Percentiles rank a stretch among this genome's conserved stretches.
Conservation (phyloP, 2,113 vertebrate species). For the Pygoscelis adeliae region DNA sequence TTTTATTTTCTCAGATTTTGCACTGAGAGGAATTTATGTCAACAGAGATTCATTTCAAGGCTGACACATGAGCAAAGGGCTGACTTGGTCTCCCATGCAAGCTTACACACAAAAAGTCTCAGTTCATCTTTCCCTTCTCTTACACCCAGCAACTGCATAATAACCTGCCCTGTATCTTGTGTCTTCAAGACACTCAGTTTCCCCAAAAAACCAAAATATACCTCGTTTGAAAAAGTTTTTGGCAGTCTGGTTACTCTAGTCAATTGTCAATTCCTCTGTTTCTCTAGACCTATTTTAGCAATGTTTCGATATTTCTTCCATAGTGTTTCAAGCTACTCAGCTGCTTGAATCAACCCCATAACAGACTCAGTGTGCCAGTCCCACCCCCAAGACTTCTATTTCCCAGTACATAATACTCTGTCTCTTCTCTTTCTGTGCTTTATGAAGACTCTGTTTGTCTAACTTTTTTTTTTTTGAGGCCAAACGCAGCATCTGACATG, state of each 20-base stretch:
- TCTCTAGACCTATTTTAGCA: neutral
- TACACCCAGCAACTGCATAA: neutral
- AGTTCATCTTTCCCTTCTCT: neutral
- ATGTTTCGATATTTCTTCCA: neutral
- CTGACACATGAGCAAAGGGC: neutral
- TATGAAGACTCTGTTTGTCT: neutral
- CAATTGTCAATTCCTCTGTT: neutral
- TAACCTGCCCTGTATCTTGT: neutral
- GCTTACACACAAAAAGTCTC: neutral
- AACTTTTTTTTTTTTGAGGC: neutral
- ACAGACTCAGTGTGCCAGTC: neutral
- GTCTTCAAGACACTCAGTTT: neutral
- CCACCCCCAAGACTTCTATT: neutral
- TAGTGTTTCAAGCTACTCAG: neutral
- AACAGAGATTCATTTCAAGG: neutral
- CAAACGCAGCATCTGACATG: neutral
- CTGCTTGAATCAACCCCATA: neutral
- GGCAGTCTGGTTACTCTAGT: neutral
- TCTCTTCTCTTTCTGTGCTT: neutral
- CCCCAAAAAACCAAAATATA: neutral
- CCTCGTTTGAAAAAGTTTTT: neutral
- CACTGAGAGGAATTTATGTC: neutral
- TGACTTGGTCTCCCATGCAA: neutral
- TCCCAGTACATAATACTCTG: neutral
- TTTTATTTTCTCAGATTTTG: neutral